Base-by-base conservation (phyloP, 2,113 vertebrate genomes). In the Nesogale talazaci region DNA sequence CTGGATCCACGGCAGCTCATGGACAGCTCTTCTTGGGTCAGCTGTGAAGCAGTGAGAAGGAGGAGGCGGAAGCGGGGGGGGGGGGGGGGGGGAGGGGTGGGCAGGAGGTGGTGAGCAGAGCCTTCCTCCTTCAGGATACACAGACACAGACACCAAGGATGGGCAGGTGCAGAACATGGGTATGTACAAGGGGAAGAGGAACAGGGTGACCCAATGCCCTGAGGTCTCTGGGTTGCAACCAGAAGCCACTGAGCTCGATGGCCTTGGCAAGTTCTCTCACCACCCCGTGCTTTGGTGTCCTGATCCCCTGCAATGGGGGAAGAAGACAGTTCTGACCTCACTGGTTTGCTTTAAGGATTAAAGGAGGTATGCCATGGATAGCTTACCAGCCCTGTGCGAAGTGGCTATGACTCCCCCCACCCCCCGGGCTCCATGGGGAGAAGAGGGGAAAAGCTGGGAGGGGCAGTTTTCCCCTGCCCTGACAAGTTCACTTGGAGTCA, bases 241-340 rank as follows among this genome's bases (percentile, higher is more conserved):
- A 52, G 46, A 9, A 52, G 67, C 79, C 4, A 57, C 4, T 9
- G 29, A 29, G 84, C 36, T 23, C 29, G n/a, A 74, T 16, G 34
- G 23, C 72, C 65, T 8, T 29, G 78, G 70, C 22, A 29, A 61
- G 57, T 57, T 9, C 67, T 83, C 70, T 9, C 2, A 10, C 29
- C 27, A 76, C 56, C 78, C 83, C 34, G 77, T 57, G 52, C 81
- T 87, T 29, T n/a, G 16, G 19, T 8, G 6, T 40, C 42, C 67
- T 70, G 63, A 4, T 16, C 59, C 42, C 27, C 1, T 0, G 1
- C 52, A 70, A 17, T 3, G 6, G 3, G 3, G 29, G 20, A n/a
- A 3, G 59, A 38, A 9, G 20, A 36, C 10, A 20, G 56, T 12
- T 10, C 19, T 5, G 1, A 19, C 0, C 75, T 70, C 29, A 23